Conservation (phyloP, 2,797 vertebrate species). For the Pangasius sanitwongsei region DNA sequence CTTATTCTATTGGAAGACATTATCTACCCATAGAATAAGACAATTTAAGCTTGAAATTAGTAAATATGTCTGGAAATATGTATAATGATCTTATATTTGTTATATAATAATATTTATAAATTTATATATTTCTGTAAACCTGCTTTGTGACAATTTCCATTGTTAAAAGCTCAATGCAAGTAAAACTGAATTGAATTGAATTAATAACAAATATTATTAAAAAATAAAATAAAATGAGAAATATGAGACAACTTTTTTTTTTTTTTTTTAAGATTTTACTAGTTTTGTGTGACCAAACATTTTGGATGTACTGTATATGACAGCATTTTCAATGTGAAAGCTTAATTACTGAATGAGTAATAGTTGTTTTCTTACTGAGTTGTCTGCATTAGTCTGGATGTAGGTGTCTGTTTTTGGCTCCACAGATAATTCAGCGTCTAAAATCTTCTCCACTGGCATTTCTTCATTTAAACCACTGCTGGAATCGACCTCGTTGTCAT, state of each 20-base stretch:
- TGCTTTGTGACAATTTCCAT: too few relatives aligned
- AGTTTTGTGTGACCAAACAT: not conserved
- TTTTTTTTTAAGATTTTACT: not conserved
- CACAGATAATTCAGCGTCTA: constrained; percentile 84
- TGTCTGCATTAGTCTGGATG: constrained; percentile 69
- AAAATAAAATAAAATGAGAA: too few relatives aligned
- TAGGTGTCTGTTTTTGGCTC: constrained; percentile 83
- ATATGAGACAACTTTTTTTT: not conserved
- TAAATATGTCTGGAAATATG: not conserved
- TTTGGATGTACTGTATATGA: not conserved
- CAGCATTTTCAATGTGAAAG: not conserved
- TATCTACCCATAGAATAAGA: not conserved
- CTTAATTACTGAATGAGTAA: not conserved
- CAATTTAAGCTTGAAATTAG: not conserved
- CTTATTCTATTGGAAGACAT: not conserved
- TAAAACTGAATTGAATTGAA: too few relatives aligned
- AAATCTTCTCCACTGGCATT: constrained; percentile 86
- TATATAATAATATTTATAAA: not conserved
- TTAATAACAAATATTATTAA: too few relatives aligned
- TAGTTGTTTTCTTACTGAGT: constrained; percentile 70
- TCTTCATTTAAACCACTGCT: constrained; percentile 73
- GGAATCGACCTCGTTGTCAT: constrained; percentile 76
- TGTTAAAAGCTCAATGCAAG: too few relatives aligned
- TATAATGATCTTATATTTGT: not conserved
- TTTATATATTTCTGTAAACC: too few relatives aligned